Evolutionary conservation across 2,888 invertebrate genomes (phyloP).

Genomic region (Eilema caniola): DNA sequence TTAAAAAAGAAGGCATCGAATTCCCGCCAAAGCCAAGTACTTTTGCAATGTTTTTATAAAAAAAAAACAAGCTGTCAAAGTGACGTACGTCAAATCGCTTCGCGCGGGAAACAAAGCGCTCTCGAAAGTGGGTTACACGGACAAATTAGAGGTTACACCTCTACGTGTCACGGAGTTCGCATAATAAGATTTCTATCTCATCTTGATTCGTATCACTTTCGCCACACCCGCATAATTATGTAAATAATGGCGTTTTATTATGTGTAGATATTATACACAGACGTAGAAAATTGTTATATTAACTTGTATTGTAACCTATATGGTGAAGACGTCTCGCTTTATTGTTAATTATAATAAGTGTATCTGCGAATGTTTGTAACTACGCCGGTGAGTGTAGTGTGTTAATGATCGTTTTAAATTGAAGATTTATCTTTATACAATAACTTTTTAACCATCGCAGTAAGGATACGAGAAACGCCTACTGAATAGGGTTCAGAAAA

Average conservation of each 20-base stretch:
- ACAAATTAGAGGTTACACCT: slow-evolving; percentile 63
- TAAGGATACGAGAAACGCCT: too few species aligned
- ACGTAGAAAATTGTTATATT: slow-evolving; percentile 2
- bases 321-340: slow-evolving; percentile 1
- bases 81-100: slow-evolving; percentile 65
- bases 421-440: neutral
- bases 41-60: slow-evolving; percentile 46
- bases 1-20: slow-evolving; percentile 30
- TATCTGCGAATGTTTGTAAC: neutral
- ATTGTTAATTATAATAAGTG: slow-evolving; percentile 2
- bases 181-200: slow-evolving; percentile 49
- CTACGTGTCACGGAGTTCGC: slow-evolving; percentile 49
- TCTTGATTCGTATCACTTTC: slow-evolving; percentile 45
- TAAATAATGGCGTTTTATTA: slow-evolving; percentile 28
- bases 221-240: slow-evolving; percentile 35
- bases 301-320: neutral
- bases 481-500: too few species aligned
- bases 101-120: slow-evolving; percentile 68
- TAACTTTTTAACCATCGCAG: neutral
- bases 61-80: slow-evolving; percentile 62
- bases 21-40: slow-evolving; percentile 27
- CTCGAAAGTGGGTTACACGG: slow-evolving; percentile 69
- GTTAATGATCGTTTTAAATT: neutral
- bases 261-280: neutral
- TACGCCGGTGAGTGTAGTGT: neutral